These are phyloP conservation scores for Contarinia nasturtii DNA, from an alignment of 1,140 invertebrate species.

Conservation along the genomic window DNA sequence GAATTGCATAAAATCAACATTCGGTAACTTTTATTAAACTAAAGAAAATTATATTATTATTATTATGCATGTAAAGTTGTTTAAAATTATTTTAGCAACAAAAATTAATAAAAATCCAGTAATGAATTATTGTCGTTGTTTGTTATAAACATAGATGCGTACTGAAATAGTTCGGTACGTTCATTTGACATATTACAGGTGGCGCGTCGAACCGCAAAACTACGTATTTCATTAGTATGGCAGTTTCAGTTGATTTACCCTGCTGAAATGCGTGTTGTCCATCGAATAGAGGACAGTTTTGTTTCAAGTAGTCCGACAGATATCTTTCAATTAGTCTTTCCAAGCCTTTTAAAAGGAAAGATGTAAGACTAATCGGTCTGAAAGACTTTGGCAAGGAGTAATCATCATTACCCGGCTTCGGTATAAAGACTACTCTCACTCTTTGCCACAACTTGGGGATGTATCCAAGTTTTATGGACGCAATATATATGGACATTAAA, in stretches of 20 bases:
- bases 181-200: no score
- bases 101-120: no score
- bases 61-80: no score
- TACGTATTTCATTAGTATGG: no score
- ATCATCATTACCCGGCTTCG: constrained; percentile 5
- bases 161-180: no score
- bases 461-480: neutral
- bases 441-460: constrained; percentile 1
- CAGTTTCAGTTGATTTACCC: neutral
- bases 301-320: constrained; percentile 2
- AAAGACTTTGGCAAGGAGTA: constrained; percentile 6
- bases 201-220: no score
- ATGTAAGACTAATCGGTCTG: constrained; percentile 12
- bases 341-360: constrained; percentile 10
- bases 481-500: neutral
- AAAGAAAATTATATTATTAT: no score
- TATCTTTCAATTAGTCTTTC: constrained; percentile 8
- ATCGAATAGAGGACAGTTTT: neutral
- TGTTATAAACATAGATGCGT: no score
- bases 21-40: no score
- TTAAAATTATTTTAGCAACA: no score
- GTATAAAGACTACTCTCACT: constrained; percentile 9
- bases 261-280: neutral
- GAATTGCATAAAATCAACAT: no score
- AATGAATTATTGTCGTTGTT: no score